Conservation (phyloP, 2,888 invertebrate genomes). For the Laothoe populi region DNA sequence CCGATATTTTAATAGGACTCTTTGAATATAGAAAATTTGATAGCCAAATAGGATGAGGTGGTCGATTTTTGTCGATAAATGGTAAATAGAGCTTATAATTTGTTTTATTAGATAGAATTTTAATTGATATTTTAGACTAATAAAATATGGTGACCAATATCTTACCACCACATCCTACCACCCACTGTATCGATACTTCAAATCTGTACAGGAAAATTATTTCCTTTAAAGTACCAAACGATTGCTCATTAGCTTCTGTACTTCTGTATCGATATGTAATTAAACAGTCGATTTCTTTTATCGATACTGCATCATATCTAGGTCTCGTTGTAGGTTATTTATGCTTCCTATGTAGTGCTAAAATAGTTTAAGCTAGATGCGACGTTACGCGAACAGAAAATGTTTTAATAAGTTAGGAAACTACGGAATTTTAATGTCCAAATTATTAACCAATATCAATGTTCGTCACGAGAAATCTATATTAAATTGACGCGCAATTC, state of each 20-base stretch:
- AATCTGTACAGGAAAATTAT: too few species aligned
- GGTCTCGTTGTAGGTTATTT: neutral
- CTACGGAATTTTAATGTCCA: neutral
- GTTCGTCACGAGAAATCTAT: too few species aligned
- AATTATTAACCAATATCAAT: too few species aligned
- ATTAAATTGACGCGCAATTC: too few species aligned
- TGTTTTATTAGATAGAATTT: constrained; percentile 7
- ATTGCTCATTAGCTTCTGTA: too few species aligned
- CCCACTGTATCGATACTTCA: too few species aligned
- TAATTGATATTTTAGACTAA: neutral
- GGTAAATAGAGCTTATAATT: constrained; percentile 2
- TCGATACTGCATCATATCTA: neutral
- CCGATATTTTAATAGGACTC: constrained; percentile 27
- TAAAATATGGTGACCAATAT: too few species aligned
- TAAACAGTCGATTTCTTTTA: constrained; percentile 1
- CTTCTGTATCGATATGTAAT: too few species aligned
- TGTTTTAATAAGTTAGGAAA: neutral
- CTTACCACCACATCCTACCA: constrained; percentile 1
- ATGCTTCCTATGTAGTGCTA: constrained; percentile 15
- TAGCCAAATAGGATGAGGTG: constrained; percentile 13
- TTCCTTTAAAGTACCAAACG: too few species aligned
- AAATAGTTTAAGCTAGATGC: neutral
- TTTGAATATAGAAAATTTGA: neutral
- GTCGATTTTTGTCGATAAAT: constrained; percentile 10
- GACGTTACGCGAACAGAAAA: neutral